phyloP scores from a whole-genome alignment of 2,888 invertebrate species.

The Pasiphila rectangulata region DNA sequence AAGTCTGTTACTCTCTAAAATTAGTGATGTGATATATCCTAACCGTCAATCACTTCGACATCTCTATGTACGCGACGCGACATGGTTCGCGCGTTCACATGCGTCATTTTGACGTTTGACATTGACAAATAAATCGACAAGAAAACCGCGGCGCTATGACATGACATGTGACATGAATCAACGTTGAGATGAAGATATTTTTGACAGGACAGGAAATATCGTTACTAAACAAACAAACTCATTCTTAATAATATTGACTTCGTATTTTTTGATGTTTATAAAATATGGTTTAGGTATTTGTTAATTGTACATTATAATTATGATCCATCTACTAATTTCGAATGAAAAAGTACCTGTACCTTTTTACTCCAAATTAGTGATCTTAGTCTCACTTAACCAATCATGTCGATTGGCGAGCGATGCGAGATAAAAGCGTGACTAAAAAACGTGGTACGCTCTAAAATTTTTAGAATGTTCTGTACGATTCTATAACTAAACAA shows the following conservation, averaged over 20 bases:
- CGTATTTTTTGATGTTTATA: too few species aligned
- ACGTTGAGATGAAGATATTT: slow-evolving; percentile 4
- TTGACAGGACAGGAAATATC: too few species aligned
- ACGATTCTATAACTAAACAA: slow-evolving; percentile 17
- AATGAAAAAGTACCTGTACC: too few species aligned
- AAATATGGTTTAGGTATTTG: too few species aligned
- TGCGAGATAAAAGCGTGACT: background rate
- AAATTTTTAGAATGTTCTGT: background rate
- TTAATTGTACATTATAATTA: too few species aligned
- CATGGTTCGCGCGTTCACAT: slow-evolving; percentile 16
- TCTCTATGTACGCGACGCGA: slow-evolving; percentile 16
- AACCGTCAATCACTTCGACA: slow-evolving; percentile 22
- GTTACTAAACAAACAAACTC: background rate
- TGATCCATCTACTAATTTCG: too few species aligned
- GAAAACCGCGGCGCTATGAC: slow-evolving; percentile 19
- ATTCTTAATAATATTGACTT: background rate
- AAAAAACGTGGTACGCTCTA: too few species aligned
- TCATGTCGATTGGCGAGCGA: too few species aligned
- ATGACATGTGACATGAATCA: slow-evolving; percentile 19
- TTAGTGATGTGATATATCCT: background rate
- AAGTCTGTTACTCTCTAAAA: slow-evolving; percentile 1
- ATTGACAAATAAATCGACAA: slow-evolving; percentile 24
- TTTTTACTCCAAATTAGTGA: too few species aligned
- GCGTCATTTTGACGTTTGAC: slow-evolving; percentile 25
- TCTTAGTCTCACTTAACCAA: too few species aligned